Base-by-base conservation (phyloP, 2,113 vertebrate genomes). In the Hyla sarda region DNA sequence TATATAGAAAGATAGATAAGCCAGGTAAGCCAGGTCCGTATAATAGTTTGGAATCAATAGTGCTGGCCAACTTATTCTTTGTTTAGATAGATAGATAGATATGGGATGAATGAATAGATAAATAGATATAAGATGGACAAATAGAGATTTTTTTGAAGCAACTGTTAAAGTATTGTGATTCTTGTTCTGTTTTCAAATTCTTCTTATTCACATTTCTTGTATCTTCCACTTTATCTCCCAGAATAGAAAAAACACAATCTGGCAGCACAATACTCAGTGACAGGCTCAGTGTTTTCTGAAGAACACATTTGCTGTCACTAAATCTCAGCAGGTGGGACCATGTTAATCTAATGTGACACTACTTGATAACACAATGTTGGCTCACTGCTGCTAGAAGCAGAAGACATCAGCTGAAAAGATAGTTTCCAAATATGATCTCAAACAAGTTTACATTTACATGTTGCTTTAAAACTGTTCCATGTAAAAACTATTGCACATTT, bases 341-440 rank as follows among this genome's bases (percentile, higher is more conserved):
- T 41, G 32, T 71, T 71, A 41, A 71, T 41, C 34, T 71, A 71
- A 71, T 37, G 32, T 71, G 67, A 71, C 67, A 71, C 19, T 23
- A 37, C 67, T 41, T 71, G 32, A 71, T 71, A 71, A 71, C 34
- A 71, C 67, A 71, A 71, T 67, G 21, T 12, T 71, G 67, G 67
- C 34, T 41, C 67, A 41, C 67, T 37, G 67, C 32, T 37, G 67
- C 5, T 37, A 23, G 34, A 23, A 9, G 41, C 32, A 23, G 34
- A 17, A 71, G 32, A 41, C 19, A 71, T 23, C 32, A 71, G 32
- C 19, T 71, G 17, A 71, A 23, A 41, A 41, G 17, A 8, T 37
- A 19, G 7, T 37, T 34, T 69, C 30, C 65, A 34, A 69, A 10
- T 58, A 58, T 58, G 56, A 58, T 58, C 28, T 34, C 28, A 34